Evolutionary conservation across 2,113 vertebrate genomes (phyloP), one percentile per base, ranked within the genome.

Genomic region (Ranitomeya imitator): DNA sequence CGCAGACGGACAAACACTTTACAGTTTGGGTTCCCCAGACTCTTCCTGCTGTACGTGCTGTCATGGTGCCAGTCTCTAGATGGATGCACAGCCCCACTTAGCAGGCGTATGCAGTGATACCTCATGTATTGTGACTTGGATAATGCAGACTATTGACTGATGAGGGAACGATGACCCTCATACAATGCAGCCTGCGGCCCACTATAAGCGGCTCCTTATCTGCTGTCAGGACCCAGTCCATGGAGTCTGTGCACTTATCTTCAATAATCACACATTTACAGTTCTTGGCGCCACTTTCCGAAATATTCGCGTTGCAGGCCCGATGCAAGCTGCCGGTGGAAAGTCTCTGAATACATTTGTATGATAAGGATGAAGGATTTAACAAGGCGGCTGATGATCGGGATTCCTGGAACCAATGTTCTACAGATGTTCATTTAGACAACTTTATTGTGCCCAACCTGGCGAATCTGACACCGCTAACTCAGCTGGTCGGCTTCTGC

Each of bases 1-100:
- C 57, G 19, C 51, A 78, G 74, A 88, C 26, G 80, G 87, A 26
- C 87, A 88, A 88, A 76, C 86, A 76, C 86, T 85, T 61, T 83
- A 55, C 55, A 87, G n/a, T 54, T 86, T 78, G 76, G 16, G 61
- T 71, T 83, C 81, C 77, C 55, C 71, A 67, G 74, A 11, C 14
- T 59, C 31, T 79, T 77, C 65, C 37, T 45, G 78, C 54, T 57
- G 31, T 54, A 52, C 6, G 31, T 61, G 7, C 77, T 80, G 86
- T 45, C 51, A 83, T 12, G 26, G 81, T 77, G 81, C 26, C 73
- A 21, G 60, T 76, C 81, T 79, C 51, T 67, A 73, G 81, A 18
- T 15, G 13, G n/a, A 57, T 78, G 87, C 37, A 65, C 71, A 84
- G 23, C 77, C 80, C 86, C 11, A 63, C 21, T 86, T 55, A 80